Percentiles rank a stretch among this genome's conserved stretches.
Evolutionary conservation across 1,140 invertebrate species (phyloP).

Genomic region (Alviniconcha marisindica): DNA sequence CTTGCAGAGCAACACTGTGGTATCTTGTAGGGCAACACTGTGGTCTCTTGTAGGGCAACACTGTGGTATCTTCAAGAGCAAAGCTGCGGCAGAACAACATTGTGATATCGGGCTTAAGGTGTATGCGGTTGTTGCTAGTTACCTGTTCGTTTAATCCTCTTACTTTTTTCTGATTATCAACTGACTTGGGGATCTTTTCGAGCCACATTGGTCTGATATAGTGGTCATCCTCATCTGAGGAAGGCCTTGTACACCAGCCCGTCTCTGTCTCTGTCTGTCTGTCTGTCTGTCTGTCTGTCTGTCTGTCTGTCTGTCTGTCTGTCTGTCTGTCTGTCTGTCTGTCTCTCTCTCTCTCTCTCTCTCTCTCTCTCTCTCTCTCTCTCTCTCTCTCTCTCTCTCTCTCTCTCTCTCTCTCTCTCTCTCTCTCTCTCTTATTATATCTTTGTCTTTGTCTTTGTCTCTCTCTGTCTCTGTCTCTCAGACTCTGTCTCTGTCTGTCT

Average conservation of each 20-base stretch:
- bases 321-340: background rate
- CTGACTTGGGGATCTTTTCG: no score
- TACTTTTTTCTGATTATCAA: no score
- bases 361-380: slow-evolving; percentile 19
- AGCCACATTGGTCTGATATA: no score
- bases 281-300: background rate
- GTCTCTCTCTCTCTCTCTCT: background rate
- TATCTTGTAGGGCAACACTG: no score
- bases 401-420: background rate
- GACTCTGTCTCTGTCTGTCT: background rate
- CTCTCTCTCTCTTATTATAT: background rate
- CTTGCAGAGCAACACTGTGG: no score
- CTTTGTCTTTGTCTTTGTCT: background rate
- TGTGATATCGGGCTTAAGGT: no score
- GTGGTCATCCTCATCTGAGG: no score
- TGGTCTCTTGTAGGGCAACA: no score
- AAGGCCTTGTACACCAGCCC: background rate
- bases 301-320: background rate
- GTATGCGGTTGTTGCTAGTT: no score
- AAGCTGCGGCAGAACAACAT: no score
- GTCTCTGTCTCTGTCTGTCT: background rate
- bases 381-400: slow-evolving; percentile 9
- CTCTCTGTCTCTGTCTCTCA: background rate
- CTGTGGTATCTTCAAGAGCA: no score
- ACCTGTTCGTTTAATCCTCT: no score